Evolutionary conservation across 2,888 invertebrate species (phyloP).

Genomic region (Vannuccia rotundouncinata): DNA sequence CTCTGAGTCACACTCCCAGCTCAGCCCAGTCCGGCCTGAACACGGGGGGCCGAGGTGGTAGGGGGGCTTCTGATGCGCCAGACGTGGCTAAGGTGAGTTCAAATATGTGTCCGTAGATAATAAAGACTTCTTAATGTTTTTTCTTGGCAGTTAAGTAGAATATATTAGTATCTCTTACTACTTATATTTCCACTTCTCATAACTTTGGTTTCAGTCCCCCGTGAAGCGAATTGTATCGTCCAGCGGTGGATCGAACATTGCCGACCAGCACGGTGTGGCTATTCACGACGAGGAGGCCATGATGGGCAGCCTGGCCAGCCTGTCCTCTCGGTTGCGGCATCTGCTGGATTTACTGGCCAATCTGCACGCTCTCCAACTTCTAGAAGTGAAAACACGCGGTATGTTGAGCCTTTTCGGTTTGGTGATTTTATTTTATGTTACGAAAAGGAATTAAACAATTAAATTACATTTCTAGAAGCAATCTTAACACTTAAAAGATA

Average conservation of each 20-base stretch:
- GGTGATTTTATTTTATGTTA: no score
- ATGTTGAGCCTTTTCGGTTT: no score
- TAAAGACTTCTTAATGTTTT: background rate
- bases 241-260: no score
- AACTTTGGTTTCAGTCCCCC: background rate
- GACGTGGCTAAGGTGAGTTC: background rate
- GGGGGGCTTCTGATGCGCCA: background rate
- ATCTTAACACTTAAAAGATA: no score
- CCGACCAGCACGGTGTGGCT: constrained; percentile 46
- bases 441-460: no score
- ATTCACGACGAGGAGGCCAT: constrained; percentile 54
- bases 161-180: background rate
- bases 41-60: background rate
- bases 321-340: constrained; percentile 51
- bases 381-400: background rate
- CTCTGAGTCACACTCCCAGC: constrained; percentile 16
- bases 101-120: no score
- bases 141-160: no score
- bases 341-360: constrained; percentile 47
- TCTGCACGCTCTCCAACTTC: background rate
- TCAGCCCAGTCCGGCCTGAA: background rate
- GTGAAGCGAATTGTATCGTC: background rate
- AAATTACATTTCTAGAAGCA: no score
- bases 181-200: background rate
- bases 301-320: constrained; percentile 50